These are phyloP conservation scores for Xenopus petersii DNA, from an alignment of 2,797 vertebrate species.

Conservation along the genomic window DNA sequence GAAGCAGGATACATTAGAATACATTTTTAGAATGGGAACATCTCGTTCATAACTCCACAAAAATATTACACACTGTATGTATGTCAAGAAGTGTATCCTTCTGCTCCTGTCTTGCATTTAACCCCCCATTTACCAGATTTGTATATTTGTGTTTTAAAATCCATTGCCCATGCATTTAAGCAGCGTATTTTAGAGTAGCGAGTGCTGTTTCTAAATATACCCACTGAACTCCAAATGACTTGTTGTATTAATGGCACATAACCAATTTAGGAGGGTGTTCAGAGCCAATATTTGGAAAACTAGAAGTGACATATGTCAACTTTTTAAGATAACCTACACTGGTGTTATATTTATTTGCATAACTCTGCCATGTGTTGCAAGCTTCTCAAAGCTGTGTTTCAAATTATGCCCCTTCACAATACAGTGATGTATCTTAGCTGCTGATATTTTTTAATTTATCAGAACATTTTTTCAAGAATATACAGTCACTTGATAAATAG, in stretches of 20 bases:
- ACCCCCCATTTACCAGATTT: no score
- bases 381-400: background rate
- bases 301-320: slow-evolving; percentile 27
- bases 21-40: no score
- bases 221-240: slow-evolving; percentile 71
- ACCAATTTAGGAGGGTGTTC: slow-evolving; percentile 56
- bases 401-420: no score
- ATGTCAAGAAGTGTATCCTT: no score
- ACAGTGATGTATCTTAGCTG: no score
- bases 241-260: slow-evolving; percentile 70
- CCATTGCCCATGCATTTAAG: background rate
- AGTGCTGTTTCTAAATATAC: slow-evolving; percentile 71
- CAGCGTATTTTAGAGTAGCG: slow-evolving; percentile 46
- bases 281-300: slow-evolving; percentile 12
- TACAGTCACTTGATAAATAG: no score
- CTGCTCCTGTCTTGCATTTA: no score
- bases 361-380: slow-evolving; percentile 9
- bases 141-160: background rate
- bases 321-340: slow-evolving; percentile 13
- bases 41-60: no score
- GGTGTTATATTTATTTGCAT: slow-evolving; percentile 6
- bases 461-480: no score
- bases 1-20: no score
- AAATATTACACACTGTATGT: no score
- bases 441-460: no score